These are phyloP conservation scores for Fratercula arctica DNA, from an alignment of 2,797 vertebrate genomes.

Conservation along the genomic window DNA sequence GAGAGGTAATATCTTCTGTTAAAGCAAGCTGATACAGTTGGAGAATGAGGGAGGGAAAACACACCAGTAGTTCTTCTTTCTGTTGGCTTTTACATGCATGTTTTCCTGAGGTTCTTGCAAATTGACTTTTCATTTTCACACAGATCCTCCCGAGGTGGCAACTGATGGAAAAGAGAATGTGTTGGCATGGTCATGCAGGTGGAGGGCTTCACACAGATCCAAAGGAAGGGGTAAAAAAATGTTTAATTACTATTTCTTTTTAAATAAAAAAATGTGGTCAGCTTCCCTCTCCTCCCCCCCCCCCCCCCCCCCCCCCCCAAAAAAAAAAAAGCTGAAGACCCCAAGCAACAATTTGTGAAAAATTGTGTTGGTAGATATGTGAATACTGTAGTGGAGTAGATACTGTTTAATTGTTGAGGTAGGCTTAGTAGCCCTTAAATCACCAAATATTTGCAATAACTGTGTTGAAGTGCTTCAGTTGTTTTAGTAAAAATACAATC, in stretches of 20 bases:
- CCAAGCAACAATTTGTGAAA: background rate
- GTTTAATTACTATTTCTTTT: background rate
- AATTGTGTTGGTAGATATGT: background rate
- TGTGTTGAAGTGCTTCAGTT: background rate
- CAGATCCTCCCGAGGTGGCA: slow-evolving; percentile 81
- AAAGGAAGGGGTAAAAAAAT: slow-evolving; percentile 90
- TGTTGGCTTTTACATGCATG: background rate
- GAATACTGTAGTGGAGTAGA: background rate
- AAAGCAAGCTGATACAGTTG: background rate
- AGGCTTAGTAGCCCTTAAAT: background rate
- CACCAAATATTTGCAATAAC: background rate
- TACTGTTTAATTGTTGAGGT: background rate
- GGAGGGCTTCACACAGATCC: slow-evolving; percentile 90
- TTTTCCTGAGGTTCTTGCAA: slow-evolving; percentile 22
- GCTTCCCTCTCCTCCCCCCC: too few species aligned
- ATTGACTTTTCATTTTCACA: slow-evolving; percentile 31
- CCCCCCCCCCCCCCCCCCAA: too few species aligned
- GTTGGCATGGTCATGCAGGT: slow-evolving; percentile 95
- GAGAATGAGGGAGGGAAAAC: background rate
- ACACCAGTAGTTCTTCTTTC: background rate
- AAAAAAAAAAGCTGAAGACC: background rate
- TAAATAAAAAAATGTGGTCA: background rate
- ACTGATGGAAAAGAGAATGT: slow-evolving; percentile 84
- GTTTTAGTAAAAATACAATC: background rate
- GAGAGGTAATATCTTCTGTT: background rate